These are phyloP conservation scores for Linyphia triangularis DNA, from an alignment of 2,888 invertebrate genomes.

Conservation along the genomic window DNA sequence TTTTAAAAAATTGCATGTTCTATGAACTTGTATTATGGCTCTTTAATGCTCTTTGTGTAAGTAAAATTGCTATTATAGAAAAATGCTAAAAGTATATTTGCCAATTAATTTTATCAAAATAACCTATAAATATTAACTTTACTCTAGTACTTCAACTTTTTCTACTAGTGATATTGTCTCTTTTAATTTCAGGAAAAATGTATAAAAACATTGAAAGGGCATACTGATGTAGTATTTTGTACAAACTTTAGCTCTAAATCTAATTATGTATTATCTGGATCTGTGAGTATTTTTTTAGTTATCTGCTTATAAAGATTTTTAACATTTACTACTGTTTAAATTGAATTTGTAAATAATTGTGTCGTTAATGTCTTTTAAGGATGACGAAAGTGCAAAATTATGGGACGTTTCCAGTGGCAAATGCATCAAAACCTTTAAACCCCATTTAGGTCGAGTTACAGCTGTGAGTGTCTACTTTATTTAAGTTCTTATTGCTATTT, in stretches of 20 bases:
- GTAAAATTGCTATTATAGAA: too few relatives aligned
- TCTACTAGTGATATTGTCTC: too few relatives aligned
- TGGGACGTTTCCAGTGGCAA: conserved; percentile 99
- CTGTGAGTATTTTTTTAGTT: conserved; percentile 84
- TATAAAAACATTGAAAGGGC: conserved; percentile 98
- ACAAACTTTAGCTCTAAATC: conserved; percentile 99
- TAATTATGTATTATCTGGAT: conserved; percentile 98
- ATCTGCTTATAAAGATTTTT: background rate
- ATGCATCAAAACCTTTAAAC: conserved; percentile 97
- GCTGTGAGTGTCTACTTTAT: conserved; percentile 88
- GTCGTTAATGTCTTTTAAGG: conserved; percentile 82
- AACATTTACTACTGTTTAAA: background rate
- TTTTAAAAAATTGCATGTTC: too few relatives aligned
- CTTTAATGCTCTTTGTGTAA: too few relatives aligned
- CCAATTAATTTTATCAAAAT: too few relatives aligned
- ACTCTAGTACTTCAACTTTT: too few relatives aligned
- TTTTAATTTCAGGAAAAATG: conserved; percentile 88
- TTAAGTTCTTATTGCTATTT: too few relatives aligned
- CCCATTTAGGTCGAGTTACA: conserved; percentile 99
- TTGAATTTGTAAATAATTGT: background rate
- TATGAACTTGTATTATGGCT: too few relatives aligned
- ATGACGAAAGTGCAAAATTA: conserved; percentile 98
- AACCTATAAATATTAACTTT: too few relatives aligned
- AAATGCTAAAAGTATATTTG: too few relatives aligned
- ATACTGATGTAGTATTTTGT: conserved; percentile 99